Evolutionary conservation across 2,797 vertebrate species (phyloP).

Genomic region (Etheostoma nigrum): DNA sequence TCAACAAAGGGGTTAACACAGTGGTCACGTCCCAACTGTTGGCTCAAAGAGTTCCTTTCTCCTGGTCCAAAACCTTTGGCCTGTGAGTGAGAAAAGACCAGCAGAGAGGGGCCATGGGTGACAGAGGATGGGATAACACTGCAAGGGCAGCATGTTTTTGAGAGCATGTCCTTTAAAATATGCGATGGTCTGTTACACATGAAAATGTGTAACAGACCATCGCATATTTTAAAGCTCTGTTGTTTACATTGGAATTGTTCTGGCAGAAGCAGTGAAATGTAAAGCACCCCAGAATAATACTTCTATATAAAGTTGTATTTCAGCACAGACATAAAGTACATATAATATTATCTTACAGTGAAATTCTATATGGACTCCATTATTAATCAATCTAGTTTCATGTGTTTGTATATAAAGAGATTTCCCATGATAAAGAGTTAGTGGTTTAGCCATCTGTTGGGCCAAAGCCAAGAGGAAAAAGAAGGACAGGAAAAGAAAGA

Average conservation of each 20-base stretch:
- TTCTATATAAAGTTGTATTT: not conserved
- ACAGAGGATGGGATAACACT: conserved; percentile 6
- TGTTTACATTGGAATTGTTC: conserved; percentile 29
- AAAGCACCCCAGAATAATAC: conserved; percentile 2
- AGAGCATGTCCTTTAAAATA: conserved; percentile 46
- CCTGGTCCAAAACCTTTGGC: conserved; percentile 38
- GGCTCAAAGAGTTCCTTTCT: conserved; percentile 49
- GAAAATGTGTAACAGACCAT: conserved; percentile 13
- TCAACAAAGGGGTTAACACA: conserved; percentile 64
- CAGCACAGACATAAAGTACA: not conserved
- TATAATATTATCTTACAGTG: not conserved
- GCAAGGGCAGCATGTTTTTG: conserved; percentile 43
- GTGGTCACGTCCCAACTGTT: conserved; percentile 59
- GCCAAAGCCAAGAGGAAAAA: conserved; percentile 21
- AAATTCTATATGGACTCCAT: not conserved
- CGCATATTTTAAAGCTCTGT: conserved; percentile 15
- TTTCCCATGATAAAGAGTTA: conserved; percentile 12
- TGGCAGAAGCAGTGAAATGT: conserved; percentile 3
- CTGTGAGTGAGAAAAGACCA: conserved; percentile 33
- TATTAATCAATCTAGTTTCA: not conserved
- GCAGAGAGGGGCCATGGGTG: conserved; percentile 7
- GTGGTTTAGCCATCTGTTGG: conserved; percentile 33
- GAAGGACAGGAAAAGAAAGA: conserved; percentile 46
- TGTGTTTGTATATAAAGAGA: conserved; percentile 3
- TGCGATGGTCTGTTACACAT: no score